phyloP scores from a whole-genome alignment of 2,888 invertebrate genomes.

The Athalia rosae region DNA sequence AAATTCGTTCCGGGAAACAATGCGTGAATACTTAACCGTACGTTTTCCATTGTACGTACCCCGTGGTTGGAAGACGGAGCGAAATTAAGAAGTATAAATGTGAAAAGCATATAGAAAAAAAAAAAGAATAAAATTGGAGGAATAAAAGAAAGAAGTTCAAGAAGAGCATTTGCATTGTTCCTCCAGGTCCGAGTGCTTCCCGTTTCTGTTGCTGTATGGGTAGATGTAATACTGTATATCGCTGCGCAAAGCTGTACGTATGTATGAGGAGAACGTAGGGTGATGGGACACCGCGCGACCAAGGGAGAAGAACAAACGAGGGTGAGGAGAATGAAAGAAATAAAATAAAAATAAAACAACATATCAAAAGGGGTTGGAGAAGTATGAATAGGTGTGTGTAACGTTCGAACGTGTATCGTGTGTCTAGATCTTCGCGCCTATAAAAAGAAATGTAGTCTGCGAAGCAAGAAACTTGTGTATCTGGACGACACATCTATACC shows the following conservation, averaged over 20 bases:
- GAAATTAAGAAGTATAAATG: not conserved
- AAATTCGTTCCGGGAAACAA: not conserved
- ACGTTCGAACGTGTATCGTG: not conserved
- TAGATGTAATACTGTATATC: not conserved
- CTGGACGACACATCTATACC: too few relatives aligned
- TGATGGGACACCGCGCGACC: too few relatives aligned
- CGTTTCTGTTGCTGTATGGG: not conserved
- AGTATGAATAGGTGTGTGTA: not conserved
- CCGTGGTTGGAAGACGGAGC: not conserved
- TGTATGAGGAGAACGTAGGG: too few relatives aligned
- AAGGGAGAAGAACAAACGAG: not conserved
- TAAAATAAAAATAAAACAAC: not conserved
- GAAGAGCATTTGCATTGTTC: constrained; percentile 16
- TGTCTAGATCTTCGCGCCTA: not conserved
- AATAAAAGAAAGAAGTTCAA: not conserved
- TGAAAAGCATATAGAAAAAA: not conserved
- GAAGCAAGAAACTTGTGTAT: too few relatives aligned
- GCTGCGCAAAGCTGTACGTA: too few relatives aligned
- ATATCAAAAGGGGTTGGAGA: not conserved
- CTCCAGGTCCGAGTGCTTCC: constrained; percentile 10
- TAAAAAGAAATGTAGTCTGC: too few relatives aligned
- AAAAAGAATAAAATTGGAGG: too few relatives aligned
- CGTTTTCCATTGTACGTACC: constrained; percentile 21
- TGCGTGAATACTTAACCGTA: constrained; percentile 11
- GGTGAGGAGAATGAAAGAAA: not conserved